Conservation (phyloP, 1,140 invertebrate genomes). For the Sycobia sp. region DNA sequence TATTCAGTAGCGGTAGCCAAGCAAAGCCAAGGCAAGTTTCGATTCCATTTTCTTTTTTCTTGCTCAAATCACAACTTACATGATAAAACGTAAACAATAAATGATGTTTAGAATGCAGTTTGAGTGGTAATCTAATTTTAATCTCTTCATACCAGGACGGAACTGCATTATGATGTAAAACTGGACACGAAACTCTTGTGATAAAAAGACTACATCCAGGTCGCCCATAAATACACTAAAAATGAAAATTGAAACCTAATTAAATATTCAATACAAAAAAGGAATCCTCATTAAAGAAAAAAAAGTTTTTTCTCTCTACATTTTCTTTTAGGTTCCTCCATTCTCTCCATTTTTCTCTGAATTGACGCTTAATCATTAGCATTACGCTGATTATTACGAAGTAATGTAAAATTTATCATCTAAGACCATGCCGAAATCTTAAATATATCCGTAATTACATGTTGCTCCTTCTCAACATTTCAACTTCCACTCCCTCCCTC, state of each 20-base stretch:
- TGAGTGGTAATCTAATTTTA: slow-evolving; percentile 83
- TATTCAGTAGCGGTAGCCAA: slow-evolving; percentile 84
- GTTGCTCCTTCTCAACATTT: no score
- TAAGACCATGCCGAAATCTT: no score
- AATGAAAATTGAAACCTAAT: slow-evolving; percentile 37
- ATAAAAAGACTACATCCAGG: slow-evolving; percentile 71
- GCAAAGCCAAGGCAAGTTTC: slow-evolving; percentile 90
- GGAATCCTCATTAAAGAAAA: not conserved
- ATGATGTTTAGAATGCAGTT: slow-evolving; percentile 79
- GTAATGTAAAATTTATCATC: no score
- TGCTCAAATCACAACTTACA: slow-evolving; percentile 83
- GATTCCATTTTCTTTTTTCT: slow-evolving; percentile 78
- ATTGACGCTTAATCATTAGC: no score
- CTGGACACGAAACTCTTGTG: slow-evolving; percentile 70
- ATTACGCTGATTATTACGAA: no score
- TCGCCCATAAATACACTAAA: slow-evolving; percentile 77
- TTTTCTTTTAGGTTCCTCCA: no score
- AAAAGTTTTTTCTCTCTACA: slow-evolving; percentile 15
- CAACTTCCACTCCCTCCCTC: no score
- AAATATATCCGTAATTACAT: no score
- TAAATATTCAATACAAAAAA: slow-evolving; percentile 5
- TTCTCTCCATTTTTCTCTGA: no score
- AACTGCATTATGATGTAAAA: slow-evolving; percentile 80
- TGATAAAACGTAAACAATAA: slow-evolving; percentile 89
- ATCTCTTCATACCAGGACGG: slow-evolving; percentile 88